Percentiles rank a stretch among this genome's conserved stretches.
phyloP scores from a whole-genome alignment of 1,140 invertebrate genomes.

The Drosophila ogumai region DNA sequence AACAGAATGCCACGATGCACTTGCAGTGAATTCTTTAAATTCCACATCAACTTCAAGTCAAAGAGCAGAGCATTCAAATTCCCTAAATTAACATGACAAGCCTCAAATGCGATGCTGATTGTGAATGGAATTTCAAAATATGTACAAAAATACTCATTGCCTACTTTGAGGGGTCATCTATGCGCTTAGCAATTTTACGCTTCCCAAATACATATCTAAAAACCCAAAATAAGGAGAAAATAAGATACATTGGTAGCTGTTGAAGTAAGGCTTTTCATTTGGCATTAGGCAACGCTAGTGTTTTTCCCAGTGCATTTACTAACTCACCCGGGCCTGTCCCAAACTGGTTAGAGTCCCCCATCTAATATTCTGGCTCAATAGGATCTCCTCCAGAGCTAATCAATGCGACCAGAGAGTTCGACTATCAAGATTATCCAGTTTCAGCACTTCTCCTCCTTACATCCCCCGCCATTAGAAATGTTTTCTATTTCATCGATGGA shows the following conservation, averaged over 20 bases:
- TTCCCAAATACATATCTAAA: neutral
- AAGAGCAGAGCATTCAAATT: slow-evolving; percentile 13
- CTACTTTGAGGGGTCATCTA: neutral
- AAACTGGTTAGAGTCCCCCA: slow-evolving; percentile 23
- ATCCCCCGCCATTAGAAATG: slow-evolving; percentile 32
- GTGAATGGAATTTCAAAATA: slow-evolving; percentile 6
- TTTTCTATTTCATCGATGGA: slow-evolving; percentile 43
- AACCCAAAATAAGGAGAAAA: neutral
- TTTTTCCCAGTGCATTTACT: slow-evolving; percentile 4
- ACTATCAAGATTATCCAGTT: slow-evolving; percentile 51
- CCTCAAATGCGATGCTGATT: neutral
- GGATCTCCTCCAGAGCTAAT: slow-evolving; percentile 29
- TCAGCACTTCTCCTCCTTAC: slow-evolving; percentile 16
- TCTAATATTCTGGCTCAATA: slow-evolving; percentile 37
- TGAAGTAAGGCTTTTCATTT: too few relatives aligned
- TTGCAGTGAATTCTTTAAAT: slow-evolving; percentile 14
- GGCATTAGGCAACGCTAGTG: too few relatives aligned
- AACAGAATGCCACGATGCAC: slow-evolving; percentile 30
- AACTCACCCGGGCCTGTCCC: neutral
- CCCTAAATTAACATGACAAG: neutral
- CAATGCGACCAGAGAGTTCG: slow-evolving; percentile 27
- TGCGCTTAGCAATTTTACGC: neutral
- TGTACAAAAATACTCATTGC: neutral
- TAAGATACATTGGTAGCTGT: neutral
- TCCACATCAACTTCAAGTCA: slow-evolving; percentile 10